Conservation (phyloP, 2,888 invertebrate genomes). For the Cyclophora punctaria region DNA sequence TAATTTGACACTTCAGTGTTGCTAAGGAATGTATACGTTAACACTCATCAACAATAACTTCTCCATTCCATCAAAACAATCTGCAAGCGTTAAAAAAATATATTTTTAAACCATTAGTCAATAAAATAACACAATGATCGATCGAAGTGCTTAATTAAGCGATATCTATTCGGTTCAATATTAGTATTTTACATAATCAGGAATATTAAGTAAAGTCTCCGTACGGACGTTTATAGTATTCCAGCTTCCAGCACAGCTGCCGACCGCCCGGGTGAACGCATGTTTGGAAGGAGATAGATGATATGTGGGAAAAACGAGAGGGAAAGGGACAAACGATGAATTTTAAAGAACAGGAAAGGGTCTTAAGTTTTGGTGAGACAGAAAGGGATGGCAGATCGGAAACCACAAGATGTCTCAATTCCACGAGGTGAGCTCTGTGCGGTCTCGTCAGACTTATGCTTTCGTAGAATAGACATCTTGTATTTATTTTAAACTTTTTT, state of each 20-base stretch:
- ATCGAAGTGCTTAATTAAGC: slow-evolving; percentile 19
- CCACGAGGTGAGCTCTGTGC: slow-evolving; percentile 70
- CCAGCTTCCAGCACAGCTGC: slow-evolving; percentile 64
- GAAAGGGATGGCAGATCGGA: slow-evolving; percentile 67
- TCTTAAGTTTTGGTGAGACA: slow-evolving; percentile 33
- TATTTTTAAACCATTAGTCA: no score
- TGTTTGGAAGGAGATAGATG: slow-evolving; percentile 71
- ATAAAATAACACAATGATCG: no score
- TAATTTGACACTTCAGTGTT: no score
- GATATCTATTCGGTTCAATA: slow-evolving; percentile 7
- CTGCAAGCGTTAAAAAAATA: no score
- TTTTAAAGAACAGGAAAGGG: slow-evolving; percentile 63
- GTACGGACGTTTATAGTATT: slow-evolving; percentile 58
- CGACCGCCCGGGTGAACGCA: slow-evolving; percentile 54
- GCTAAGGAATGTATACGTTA: no score
- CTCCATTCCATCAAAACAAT: no score
- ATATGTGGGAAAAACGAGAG: slow-evolving; percentile 61
- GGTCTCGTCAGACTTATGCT: slow-evolving; percentile 64
- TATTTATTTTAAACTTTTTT: slow-evolving; percentile 21
- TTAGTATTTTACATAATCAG: slow-evolving; percentile 17
- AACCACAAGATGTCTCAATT: slow-evolving; percentile 76
- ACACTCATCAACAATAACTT: no score
- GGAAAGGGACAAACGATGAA: slow-evolving; percentile 56
- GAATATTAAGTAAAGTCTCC: slow-evolving; percentile 55
- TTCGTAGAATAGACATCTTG: slow-evolving; percentile 60